Evolutionary conservation across 2,888 invertebrate species (phyloP), one percentile per base, ranked within the genome.

Genomic region (Liposcelis brunnea): DNA sequence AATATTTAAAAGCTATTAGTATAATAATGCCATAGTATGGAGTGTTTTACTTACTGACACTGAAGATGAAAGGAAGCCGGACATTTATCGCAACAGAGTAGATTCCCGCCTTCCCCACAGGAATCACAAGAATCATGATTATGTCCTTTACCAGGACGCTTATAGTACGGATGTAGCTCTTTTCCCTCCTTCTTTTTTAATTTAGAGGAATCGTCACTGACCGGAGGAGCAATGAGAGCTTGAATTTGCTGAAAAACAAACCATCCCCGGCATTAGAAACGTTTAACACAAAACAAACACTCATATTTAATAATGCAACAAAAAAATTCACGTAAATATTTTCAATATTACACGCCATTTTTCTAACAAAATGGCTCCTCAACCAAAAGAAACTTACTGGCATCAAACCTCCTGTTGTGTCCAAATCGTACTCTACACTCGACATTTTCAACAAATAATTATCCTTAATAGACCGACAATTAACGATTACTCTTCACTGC

Each of bases 21-120:
- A n/a, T n/a, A n/a, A n/a, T n/a, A n/a, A n/a, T n/a, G n/a, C n/a
- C n/a, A n/a, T n/a, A n/a, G n/a, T n/a, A n/a, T n/a, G n/a, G n/a
- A n/a, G n/a, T n/a, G n/a, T 32, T 14, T 32, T 54, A 70, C 76
- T 78, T 66, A 93, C 91, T 94, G 90, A 76, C 95, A 97, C 54
- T 83, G 78, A 48, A 93, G 71, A 67, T 97, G 95, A 65, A 95
- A 97, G 50, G 93, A 90, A 26, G 90, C 87, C 1, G 93, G 91
- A 57, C 95, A 97, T 51, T 81, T 80, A 63, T 95, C 94, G 61
- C 95, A 97, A 63, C 93, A 94, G 48, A 97, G 77, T 32, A 97
- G 68, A 62, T 91, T 90, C 2, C 95, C 94, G 31, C 91, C 91
- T 68, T 94, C 94, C 45, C 80, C 76, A 61, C 95, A 95, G 45